Evolutionary conservation across 1,140 invertebrate species (phyloP), one percentile per base, ranked within the genome.

Genomic region (Atta cephalotes): DNA sequence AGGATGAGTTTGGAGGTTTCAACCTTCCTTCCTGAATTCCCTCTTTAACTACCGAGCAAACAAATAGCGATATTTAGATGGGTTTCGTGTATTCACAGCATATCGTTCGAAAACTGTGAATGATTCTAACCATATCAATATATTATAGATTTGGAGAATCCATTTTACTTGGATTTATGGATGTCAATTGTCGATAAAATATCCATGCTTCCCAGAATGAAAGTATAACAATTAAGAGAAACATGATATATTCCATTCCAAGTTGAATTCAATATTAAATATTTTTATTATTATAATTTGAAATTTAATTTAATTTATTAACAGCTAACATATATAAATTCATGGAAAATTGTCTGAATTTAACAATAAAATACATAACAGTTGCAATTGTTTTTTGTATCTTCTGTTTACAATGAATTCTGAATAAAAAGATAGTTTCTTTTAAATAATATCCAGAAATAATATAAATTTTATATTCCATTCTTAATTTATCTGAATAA

Each of bases 61-160:
- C 76, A 89, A 89, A 89, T 78, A 86, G 39, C n/a, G 45, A 35
- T 89, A 89, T 90, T 90, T 91, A 91, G 87, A 89, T 49, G 88
- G 77, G 78, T 86, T 86, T 86, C 65, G 85, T 28, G 28, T 18
- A 28, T 81, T 66, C 65, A 39, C 63, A 51, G 18, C 74, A 58
- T 21, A 45, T 68, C 35, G 28, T 86, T 86, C 81, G 87, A 79
- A 81, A 65, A 53, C 2, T 60, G 53, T 86, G 56, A 82, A 89
- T 89, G 81, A 89, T 86, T 68, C 51, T 70, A 88, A 70, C 70
- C 25, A 66, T 25, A 56, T 39, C 58, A 4, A 39, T 31, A 60
- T 63, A 86, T 51, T 51, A 51, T 35, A 31, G 2, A 49, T 63
- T 78, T 28, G 9, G 16, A 25, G 10, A 63, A 9, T n/a, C 7